Evolutionary conservation across 2,113 vertebrate species (phyloP).

Genomic region (Microcebus jonahi): DNA sequence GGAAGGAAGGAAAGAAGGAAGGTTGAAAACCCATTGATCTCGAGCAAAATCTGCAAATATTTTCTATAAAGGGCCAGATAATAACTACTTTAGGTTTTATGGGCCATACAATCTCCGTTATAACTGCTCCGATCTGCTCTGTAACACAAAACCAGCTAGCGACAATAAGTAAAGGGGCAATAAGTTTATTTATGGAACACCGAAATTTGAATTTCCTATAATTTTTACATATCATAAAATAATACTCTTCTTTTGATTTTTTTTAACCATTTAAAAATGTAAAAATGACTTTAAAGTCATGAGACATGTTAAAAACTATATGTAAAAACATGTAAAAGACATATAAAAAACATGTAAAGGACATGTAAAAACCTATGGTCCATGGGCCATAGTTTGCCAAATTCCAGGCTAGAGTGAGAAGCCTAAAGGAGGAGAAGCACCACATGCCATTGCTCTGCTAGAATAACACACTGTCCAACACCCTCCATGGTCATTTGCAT

Average conservation of each 20-base stretch:
- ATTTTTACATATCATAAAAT: neutral
- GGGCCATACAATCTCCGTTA: neutral
- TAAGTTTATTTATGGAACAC: neutral
- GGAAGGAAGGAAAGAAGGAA: no score
- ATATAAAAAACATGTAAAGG: no score
- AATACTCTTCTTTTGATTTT: neutral
- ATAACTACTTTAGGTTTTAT: neutral
- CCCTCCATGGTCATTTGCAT: neutral
- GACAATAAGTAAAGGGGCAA: neutral
- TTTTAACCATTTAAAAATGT: neutral
- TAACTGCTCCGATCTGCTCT: neutral
- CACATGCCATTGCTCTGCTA: neutral
- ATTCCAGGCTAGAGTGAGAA: neutral
- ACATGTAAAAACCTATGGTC: neutral
- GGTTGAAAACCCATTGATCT: neutral
- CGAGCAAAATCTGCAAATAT: neutral
- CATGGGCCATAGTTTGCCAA: neutral
- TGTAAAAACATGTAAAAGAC: no score
- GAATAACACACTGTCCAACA: neutral
- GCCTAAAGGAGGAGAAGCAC: neutral
- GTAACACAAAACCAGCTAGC: neutral
- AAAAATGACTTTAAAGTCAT: neutral
- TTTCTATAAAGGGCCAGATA: neutral
- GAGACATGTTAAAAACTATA: neutral
- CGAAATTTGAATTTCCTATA: neutral